A percentile compares a stretch with the other conserved stretches of the same genome.
Conservation (phyloP, 2,113 vertebrate genomes). For the Ciconia boyciana region DNA sequence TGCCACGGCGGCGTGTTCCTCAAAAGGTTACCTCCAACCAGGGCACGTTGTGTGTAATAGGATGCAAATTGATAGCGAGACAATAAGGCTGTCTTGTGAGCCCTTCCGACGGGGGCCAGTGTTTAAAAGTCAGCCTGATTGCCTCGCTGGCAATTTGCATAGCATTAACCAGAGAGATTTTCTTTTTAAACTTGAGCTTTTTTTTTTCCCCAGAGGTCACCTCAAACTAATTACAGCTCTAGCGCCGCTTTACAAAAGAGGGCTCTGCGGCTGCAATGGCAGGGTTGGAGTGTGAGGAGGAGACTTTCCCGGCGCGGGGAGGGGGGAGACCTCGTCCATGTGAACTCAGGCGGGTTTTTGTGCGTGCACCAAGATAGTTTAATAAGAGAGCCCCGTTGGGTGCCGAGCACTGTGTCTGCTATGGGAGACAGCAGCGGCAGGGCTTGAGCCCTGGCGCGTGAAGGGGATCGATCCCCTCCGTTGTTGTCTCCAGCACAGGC, state of each 20-base stretch:
- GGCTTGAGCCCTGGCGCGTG: neutral
- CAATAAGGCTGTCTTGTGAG: constrained; percentile 75
- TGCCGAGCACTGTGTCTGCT: neutral
- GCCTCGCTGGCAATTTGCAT: constrained; percentile 81
- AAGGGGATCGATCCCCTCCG: neutral
- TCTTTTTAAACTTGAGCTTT: constrained; percentile 67
- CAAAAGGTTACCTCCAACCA: constrained; percentile 62
- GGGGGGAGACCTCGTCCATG: neutral
- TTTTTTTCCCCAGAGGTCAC: constrained; percentile 72
- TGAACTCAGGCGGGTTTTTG: neutral
- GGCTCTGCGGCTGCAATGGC: neutral
- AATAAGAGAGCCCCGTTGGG: neutral
- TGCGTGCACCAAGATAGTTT: neutral
- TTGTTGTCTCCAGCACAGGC: neutral
- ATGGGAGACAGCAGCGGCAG: neutral
- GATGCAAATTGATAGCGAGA: constrained; percentile 81
- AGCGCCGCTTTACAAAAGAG: constrained; percentile 21
- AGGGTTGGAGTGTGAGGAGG: constrained; percentile 23
- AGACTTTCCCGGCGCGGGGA: neutral
- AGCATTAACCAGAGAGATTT: constrained; percentile 75
- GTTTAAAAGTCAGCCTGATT: constrained; percentile 81
- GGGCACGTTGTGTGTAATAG: constrained; percentile 75
- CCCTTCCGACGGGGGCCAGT: constrained; percentile 65
- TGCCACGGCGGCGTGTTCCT: rapidly evolving
- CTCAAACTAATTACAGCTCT: constrained; percentile 69